phyloP scores from a whole-genome alignment of 2,797 vertebrate species.

The Ctenosaura bakeri region DNA sequence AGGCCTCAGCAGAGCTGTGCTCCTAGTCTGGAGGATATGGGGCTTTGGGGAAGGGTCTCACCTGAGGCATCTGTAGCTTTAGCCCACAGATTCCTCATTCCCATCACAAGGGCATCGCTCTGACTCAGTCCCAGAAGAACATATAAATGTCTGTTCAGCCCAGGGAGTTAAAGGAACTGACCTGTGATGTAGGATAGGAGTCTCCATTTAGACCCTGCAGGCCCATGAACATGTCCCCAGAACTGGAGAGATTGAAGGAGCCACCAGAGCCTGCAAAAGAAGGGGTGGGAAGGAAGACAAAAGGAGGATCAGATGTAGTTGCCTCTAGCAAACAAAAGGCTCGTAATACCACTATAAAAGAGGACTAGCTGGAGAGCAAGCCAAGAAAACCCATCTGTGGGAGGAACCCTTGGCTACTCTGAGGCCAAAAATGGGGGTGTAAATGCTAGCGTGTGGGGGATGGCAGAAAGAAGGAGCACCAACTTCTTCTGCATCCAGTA shows the following conservation, averaged over 20 bases:
- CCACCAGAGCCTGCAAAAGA: slow-evolving; percentile 86
- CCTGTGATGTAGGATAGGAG: slow-evolving; percentile 81
- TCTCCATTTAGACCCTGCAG: slow-evolving; percentile 92
- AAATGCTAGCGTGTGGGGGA: neutral
- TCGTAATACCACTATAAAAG: neutral
- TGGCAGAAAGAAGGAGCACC: neutral
- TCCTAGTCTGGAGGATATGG: neutral
- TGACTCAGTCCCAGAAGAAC: neutral
- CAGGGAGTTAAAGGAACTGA: slow-evolving; percentile 68
- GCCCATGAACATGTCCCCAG: slow-evolving; percentile 92
- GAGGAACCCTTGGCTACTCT: neutral
- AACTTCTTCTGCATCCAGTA: slow-evolving; percentile 7
- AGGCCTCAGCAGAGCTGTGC: neutral
- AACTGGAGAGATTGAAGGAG: slow-evolving; percentile 92
- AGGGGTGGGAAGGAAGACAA: slow-evolving; percentile 20
- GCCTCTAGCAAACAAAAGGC: slow-evolving; percentile 6
- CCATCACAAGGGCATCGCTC: neutral
- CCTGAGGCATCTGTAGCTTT: neutral
- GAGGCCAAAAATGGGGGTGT: neutral
- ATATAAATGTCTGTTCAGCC: neutral
- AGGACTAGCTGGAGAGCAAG: slow-evolving; percentile 8
- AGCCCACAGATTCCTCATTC: neutral
- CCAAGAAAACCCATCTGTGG: neutral
- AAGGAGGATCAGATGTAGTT: neutral
- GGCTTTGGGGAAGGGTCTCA: neutral